Base-by-base conservation (phyloP, 2,113 vertebrate species). In the Callopanchax toddi region DNA sequence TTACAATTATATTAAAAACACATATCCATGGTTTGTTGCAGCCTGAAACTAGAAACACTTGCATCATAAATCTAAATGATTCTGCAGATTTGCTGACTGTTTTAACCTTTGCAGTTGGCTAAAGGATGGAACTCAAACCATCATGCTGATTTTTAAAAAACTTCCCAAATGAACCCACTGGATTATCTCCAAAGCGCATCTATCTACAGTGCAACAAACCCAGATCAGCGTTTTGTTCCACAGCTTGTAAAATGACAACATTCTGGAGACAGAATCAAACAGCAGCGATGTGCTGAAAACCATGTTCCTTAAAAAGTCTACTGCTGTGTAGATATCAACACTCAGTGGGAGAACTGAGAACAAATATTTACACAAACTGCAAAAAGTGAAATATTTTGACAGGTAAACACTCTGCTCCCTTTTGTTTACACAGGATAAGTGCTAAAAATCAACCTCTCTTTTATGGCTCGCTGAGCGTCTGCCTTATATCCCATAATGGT, bases 401-500 rank as follows among this genome's bases (percentile, higher is more conserved):
- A 23, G 37, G 36, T 52, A 59, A 78, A 71, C n/a, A 69, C 40
- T 32, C 25, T 49, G 40, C 32, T 59, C 6, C 44, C 44, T 26
- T 53, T 50, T 60, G 43, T 79, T 70, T 58, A 75, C 46, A 52
- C 22, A 40, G 57, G 43, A 43, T 46, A 61, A 70, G 39, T 52
- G 42, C 37, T 61, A 26, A 64, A 71, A 70, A 50, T 73, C 71
- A 65, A 42, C 65, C 52, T 51, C 1, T 46, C 63, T 67, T 20
- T 43, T 42, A 46, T 74, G 46, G 42, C 17, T 42, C 55, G 46
- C 45, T 42, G 53, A 59, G 17, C 17, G 6, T 61, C 36, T 48
- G 51, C 43, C 59, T 69, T 48, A 71, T 25, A 74, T 51, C 62
- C 44, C 49, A 64, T 71, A 67, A 72, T 66, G 75, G 52, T 52